Base-by-base conservation (phyloP, 2,888 invertebrate genomes). In the Plagiodera versicolora region DNA sequence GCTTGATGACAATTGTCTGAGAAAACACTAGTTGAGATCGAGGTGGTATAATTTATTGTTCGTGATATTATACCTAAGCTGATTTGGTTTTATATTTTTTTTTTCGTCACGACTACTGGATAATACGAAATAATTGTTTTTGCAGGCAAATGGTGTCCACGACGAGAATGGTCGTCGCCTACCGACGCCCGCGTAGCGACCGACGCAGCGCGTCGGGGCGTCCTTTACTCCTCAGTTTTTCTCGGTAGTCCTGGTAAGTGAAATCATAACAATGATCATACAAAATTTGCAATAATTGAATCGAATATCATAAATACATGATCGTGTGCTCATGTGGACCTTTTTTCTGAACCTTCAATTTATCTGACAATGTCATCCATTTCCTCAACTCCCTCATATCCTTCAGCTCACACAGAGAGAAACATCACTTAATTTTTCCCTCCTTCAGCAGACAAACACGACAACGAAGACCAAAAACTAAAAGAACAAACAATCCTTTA, bases 131-230 rank as follows among this genome's bases (percentile, higher is more conserved):
- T n/a, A 4, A 56, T 62, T 51, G 66, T 67, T 69, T 75, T 75
- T 87, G 10, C 86, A 94, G 93, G 92, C 82, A 93, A 93, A 87
- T 93, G 93, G 93, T 93, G 93, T 86, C 89, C 89, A 78, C 87
- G 92, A 82, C 88, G 93, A 82, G 93, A 93, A 82, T 93, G 93
- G 93, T 92, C 75, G 58, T 75, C 76, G 67, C 75, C 76, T 63
- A 73, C 75, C 73, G 92, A 93, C 81, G 90, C 92, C 74, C 84
- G 88, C 82, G 88, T 87, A 80, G 86, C 85, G 66, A 83, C 81
- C 75, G 86, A 89, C 75, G 89, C 87, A 71, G 87, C 89, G 79
- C 89, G 93, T 83, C 88, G 93, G 84, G 89, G 93, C 80, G 90
- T 91, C 79, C 84, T 89, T 72, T 94, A 93, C 84, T 93, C 93